phyloP scores from a whole-genome alignment of 2,113 vertebrate species.

The Myxocyprinus asiaticus region DNA sequence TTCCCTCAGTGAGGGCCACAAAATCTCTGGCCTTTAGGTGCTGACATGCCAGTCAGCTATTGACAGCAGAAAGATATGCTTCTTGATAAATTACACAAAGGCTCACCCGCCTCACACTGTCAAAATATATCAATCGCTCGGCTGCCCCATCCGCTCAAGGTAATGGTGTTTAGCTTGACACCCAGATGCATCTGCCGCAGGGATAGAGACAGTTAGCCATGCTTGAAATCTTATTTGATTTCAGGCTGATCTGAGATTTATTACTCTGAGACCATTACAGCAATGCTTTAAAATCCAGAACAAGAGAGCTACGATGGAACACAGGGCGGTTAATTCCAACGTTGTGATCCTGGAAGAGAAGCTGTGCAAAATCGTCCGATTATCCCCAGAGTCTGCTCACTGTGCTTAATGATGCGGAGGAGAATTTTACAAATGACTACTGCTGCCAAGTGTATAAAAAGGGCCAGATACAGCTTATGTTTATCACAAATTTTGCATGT shows the following conservation, averaged over 20 bases:
- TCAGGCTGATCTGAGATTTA: constrained; percentile 59
- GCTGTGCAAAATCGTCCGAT: not conserved
- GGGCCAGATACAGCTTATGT: not conserved
- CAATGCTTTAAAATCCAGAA: constrained; percentile 40
- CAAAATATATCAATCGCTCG: constrained; percentile 70
- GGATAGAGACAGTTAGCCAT: constrained; percentile 67
- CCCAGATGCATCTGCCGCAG: constrained; percentile 43
- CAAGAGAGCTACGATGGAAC: constrained; percentile 56
- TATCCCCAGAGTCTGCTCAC: constrained; percentile 25
- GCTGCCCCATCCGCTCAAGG: constrained; percentile 69
- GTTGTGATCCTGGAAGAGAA: constrained; percentile 1
- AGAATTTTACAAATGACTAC: constrained; percentile 24
- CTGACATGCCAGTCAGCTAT: constrained; percentile 63
- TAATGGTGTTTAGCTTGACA: constrained; percentile 49
- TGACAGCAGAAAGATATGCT: constrained; percentile 62
- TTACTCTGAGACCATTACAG: constrained; percentile 61
- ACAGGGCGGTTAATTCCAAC: not conserved
- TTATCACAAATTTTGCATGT: not conserved
- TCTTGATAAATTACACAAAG: constrained; percentile 72
- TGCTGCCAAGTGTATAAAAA: constrained; percentile 12
- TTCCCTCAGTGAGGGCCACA: constrained; percentile 42
- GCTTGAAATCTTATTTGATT: constrained; percentile 72
- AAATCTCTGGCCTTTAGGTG: constrained; percentile 55
- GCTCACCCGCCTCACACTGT: constrained; percentile 61
- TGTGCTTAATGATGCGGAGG: constrained; percentile 26